Conservation (phyloP, 1,140 invertebrate genomes). For the Drosophila punjabiensis region DNA sequence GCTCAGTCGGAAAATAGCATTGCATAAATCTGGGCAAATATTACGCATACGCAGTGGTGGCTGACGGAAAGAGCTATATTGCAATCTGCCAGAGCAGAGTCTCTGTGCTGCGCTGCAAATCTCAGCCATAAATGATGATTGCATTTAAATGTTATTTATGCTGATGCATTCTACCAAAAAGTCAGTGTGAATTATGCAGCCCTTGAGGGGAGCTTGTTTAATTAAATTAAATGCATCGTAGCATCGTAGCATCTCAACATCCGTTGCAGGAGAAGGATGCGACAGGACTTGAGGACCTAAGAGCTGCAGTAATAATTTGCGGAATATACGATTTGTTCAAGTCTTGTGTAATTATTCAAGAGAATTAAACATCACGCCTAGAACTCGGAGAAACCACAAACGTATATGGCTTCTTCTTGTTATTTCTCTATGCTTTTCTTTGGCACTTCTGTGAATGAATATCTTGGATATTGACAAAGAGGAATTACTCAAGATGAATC, state of each 20-base stretch:
- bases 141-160: constrained; percentile 54
- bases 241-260: not conserved
- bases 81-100: constrained; percentile 39
- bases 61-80: constrained; percentile 33
- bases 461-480: not conserved
- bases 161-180: constrained; percentile 33
- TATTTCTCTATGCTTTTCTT: not conserved
- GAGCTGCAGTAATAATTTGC: not conserved
- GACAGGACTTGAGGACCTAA: not conserved
- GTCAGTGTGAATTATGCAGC: constrained; percentile 43
- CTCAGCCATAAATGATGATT: constrained; percentile 62
- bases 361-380: not conserved
- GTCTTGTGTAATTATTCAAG: not conserved
- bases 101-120: constrained; percentile 15
- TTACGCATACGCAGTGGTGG: constrained; percentile 58
- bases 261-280: not conserved
- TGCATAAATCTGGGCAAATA: constrained; percentile 76
- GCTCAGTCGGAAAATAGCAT: constrained; percentile 30
- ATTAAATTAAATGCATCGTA: constrained; percentile 53
- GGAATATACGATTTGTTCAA: not conserved
- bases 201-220: constrained; percentile 31
- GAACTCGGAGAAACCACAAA: not conserved
- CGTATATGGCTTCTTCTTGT: too few species aligned
- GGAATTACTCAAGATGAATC: constrained; percentile 4
- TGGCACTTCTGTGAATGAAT: not conserved